phyloP scores from a whole-genome alignment of 2,113 vertebrate species.

The Carassius carassius region DNA sequence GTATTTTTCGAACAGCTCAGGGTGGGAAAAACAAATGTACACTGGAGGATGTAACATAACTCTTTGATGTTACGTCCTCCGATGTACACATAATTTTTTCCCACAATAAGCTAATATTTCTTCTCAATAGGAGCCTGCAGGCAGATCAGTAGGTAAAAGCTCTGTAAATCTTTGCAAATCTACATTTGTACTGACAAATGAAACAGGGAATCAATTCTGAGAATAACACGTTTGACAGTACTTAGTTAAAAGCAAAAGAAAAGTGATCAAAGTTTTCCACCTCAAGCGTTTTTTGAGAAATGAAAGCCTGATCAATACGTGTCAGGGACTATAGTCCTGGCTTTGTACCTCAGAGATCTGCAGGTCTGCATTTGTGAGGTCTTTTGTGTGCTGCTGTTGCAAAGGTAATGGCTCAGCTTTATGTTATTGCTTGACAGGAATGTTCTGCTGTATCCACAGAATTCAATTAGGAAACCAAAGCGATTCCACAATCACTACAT shows the following conservation, averaged over 20 bases:
- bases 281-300: conserved; percentile 21
- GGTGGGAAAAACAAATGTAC: neutral
- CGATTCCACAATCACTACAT: conserved; percentile 29
- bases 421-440: conserved; percentile 18
- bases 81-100: neutral
- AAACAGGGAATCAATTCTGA: conserved; percentile 28
- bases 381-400: conserved; percentile 11
- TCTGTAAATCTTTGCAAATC: conserved; percentile 28
- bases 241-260: conserved; percentile 3
- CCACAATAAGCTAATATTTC: conserved; percentile 16
- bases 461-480: conserved; percentile 34
- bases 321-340: neutral
- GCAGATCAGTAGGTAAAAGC: conserved; percentile 12
- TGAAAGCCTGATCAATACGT: conserved; percentile 16
- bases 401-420: conserved; percentile 22
- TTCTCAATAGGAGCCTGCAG: neutral
- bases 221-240: conserved; percentile 22
- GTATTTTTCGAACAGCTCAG: neutral
- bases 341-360: conserved; percentile 14
- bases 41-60: neutral
- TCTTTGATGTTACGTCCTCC: neutral
- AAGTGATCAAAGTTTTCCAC: conserved; percentile 35
- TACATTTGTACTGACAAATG: conserved; percentile 2
- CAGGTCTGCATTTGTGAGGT: neutral
- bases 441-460: conserved; percentile 24